These are phyloP conservation scores for Pediacus dermestoides DNA, from an alignment of 2,888 invertebrate species.

Conservation along the genomic window DNA sequence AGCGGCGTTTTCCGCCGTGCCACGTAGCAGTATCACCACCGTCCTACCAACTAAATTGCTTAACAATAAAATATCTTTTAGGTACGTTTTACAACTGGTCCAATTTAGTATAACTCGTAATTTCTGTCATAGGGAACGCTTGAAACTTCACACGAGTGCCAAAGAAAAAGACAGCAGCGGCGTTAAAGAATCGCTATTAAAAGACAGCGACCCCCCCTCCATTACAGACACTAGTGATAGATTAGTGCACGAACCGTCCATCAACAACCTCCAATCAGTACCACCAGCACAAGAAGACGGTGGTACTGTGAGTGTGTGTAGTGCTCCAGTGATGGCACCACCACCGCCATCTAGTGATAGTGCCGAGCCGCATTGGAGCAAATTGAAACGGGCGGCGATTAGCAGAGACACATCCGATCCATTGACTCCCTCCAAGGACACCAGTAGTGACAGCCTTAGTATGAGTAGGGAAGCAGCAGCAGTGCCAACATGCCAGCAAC, in stretches of 20 bases:
- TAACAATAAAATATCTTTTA: constrained; percentile 43
- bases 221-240: constrained; percentile 26
- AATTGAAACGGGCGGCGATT: constrained; percentile 71
- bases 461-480: constrained; percentile 7
- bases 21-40: constrained; percentile 27
- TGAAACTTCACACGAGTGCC: constrained; percentile 39
- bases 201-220: constrained; percentile 33
- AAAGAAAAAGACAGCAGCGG: constrained; percentile 35
- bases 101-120: constrained; percentile 5
- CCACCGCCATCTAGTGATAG: constrained; percentile 42
- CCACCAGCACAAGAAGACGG: neutral
- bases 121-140: constrained; percentile 32
- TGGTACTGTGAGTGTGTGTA: constrained; percentile 4
- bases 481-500: constrained; percentile 5
- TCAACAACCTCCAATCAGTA: constrained; percentile 8
- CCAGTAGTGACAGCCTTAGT: constrained; percentile 9
- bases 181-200: constrained; percentile 32
- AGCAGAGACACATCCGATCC: constrained; percentile 48
- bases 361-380: constrained; percentile 63
- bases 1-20: constrained; percentile 33
- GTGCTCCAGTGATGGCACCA: constrained; percentile 39
- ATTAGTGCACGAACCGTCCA: constrained; percentile 37
- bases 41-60: constrained; percentile 31
- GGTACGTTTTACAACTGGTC: constrained; percentile 36
- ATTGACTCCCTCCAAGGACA: constrained; percentile 21